These are phyloP conservation scores for Oligia fasciuncula DNA, from an alignment of 2,888 invertebrate genomes.

Conservation along the genomic window DNA sequence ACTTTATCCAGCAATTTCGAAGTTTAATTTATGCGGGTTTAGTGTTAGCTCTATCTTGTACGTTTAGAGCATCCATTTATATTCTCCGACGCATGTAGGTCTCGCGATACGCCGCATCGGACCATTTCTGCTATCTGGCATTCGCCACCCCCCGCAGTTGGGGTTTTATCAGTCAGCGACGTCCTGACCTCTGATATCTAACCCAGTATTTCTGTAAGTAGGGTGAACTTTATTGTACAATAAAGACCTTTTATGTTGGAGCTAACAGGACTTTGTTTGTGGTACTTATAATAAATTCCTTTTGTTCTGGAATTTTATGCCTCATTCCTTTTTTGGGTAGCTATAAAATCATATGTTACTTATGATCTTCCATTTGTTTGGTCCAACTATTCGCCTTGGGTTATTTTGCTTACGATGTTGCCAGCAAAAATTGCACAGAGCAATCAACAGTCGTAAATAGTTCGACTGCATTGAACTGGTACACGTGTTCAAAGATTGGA, in stretches of 20 bases:
- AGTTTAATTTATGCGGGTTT: conserved; percentile 9
- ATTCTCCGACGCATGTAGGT: conserved; percentile 36
- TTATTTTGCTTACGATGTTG: conserved; percentile 7
- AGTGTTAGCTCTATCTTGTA: conserved; percentile 21
- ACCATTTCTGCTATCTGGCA: conserved; percentile 50
- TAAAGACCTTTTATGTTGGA: conserved; percentile 42
- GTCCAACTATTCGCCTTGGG: conserved; percentile 16
- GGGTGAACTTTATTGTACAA: conserved; percentile 49
- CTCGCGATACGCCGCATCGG: conserved; percentile 38
- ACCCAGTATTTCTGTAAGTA: conserved; percentile 52
- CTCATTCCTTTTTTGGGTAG: conserved; percentile 45
- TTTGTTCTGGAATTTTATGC: conserved; percentile 38
- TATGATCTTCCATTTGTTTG: conserved; percentile 38
- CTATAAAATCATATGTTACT: conserved; percentile 42
- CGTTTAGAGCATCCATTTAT: conserved; percentile 14
- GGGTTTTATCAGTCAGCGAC: conserved; percentile 71
- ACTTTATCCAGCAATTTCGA: conserved; percentile 19
- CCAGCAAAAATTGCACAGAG: not conserved
- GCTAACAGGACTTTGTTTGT: conserved; percentile 39
- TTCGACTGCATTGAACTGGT: conserved; percentile 30
- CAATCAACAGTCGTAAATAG: conserved; percentile 31
- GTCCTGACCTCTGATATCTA: conserved; percentile 71
- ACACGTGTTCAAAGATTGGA: conserved; percentile 41
- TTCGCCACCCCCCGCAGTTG: conserved; percentile 49
- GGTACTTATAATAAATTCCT: conserved; percentile 40